Conservation (phyloP, 2,113 vertebrate genomes). For the Macrotus californicus region DNA sequence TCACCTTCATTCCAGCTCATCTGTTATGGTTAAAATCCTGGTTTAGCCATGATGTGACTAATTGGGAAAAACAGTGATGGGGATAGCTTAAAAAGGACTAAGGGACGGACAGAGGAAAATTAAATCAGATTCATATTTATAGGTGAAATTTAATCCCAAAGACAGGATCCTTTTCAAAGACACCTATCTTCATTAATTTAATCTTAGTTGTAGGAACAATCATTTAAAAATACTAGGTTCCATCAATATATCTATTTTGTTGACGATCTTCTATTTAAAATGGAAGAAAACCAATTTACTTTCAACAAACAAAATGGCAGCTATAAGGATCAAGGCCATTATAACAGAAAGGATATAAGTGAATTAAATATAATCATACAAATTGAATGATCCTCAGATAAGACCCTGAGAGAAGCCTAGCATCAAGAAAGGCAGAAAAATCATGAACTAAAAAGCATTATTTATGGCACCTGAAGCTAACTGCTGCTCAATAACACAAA, state of each 20-base stretch:
- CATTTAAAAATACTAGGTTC: slow-evolving; percentile 32
- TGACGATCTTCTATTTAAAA: slow-evolving; percentile 17
- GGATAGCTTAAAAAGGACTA: slow-evolving; percentile 9
- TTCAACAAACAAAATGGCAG: neutral
- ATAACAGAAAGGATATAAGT: neutral
- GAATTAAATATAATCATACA: slow-evolving; percentile 1
- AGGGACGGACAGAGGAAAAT: neutral
- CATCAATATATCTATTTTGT: neutral
- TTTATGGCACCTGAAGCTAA: neutral
- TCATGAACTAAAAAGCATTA: neutral
- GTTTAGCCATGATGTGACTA: slow-evolving; percentile 8
- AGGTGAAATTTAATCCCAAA: slow-evolving; percentile 16
- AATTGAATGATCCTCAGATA: neutral
- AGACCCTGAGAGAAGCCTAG: neutral
- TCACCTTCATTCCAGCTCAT: neutral
- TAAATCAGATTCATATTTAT: slow-evolving; percentile 28
- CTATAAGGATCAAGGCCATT: neutral
- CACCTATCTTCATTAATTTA: neutral
- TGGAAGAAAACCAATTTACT: neutral
- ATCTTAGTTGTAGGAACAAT: slow-evolving; percentile 14
- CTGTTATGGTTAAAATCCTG: neutral
- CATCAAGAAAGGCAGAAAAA: slow-evolving; percentile 25
- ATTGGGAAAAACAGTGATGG: neutral
- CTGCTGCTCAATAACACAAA: neutral
- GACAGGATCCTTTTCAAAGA: neutral